phyloP scores from a whole-genome alignment of 1,140 invertebrate species.

The Antheraea pernyi region DNA sequence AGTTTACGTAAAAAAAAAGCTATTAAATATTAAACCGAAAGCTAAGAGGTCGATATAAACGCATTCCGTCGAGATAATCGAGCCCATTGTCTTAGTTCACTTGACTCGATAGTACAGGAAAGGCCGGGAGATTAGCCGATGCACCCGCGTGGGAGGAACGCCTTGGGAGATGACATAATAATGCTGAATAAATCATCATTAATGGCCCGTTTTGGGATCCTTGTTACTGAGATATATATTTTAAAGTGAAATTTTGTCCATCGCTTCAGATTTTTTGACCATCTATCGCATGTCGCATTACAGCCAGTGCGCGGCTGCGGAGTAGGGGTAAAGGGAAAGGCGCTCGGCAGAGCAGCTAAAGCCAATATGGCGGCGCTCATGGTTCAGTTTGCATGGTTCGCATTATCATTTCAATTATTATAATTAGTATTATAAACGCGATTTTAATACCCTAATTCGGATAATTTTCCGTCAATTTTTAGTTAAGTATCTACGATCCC shows the following conservation, averaged over 20 bases:
- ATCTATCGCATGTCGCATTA: too few species aligned
- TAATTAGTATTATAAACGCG: too few species aligned
- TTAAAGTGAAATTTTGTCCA: not conserved
- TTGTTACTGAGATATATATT: not conserved
- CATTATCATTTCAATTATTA: too few species aligned
- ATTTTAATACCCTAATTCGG: too few species aligned
- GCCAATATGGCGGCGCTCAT: too few species aligned
- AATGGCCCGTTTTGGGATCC: not conserved
- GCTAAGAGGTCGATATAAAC: constrained; percentile 22
- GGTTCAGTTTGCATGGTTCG: too few species aligned
- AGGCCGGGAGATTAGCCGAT: not conserved
- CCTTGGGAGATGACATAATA: constrained; percentile 15
- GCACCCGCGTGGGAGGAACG: constrained; percentile 20
- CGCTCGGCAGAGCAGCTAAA: too few species aligned
- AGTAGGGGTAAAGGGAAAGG: too few species aligned
- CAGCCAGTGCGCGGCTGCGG: too few species aligned
- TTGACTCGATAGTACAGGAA: constrained; percentile 17
- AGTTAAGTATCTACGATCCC: too few species aligned
- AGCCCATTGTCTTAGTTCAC: constrained; percentile 25
- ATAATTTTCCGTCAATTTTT: too few species aligned
- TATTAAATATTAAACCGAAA: constrained; percentile 6
- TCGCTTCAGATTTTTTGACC: too few species aligned
- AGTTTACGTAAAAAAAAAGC: not conserved
- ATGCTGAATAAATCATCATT: constrained; percentile 24
- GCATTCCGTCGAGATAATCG: constrained; percentile 22